A percentile compares a stretch with the other conserved stretches of the same genome.
Conservation (phyloP, 2,797 vertebrate species). For the Paedocypris micromegethes region DNA sequence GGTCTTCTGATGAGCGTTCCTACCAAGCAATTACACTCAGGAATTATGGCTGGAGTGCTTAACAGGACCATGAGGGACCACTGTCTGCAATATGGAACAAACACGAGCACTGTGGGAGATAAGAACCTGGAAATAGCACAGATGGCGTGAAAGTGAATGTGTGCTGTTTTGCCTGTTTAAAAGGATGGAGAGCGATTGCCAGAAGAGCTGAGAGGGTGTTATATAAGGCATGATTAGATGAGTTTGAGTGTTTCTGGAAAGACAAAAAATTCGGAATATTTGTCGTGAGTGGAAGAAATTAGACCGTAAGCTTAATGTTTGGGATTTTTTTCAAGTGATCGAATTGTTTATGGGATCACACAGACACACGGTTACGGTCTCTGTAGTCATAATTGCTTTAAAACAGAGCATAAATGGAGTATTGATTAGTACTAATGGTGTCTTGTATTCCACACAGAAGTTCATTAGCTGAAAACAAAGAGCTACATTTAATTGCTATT, state of each 20-base stretch:
- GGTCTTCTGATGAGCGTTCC: constrained; percentile 28
- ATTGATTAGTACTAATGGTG: constrained; percentile 42
- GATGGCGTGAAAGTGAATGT: constrained; percentile 8
- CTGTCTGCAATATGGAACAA: constrained; percentile 36
- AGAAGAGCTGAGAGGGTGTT: constrained; percentile 14
- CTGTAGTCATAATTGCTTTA: constrained; percentile 2
- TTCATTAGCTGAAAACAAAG: constrained; percentile 30
- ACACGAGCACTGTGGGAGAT: constrained; percentile 30
- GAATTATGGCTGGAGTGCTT: constrained; percentile 31
- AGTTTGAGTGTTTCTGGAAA: neutral
- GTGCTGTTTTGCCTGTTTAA: neutral
- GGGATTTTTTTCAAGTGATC: too few species aligned
- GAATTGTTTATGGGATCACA: neutral
- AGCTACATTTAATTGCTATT: constrained; percentile 4
- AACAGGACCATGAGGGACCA: constrained; percentile 30
- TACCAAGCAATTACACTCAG: constrained; percentile 36
- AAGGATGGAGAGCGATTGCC: constrained; percentile 12
- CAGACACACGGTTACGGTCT: too few species aligned
- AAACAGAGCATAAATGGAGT: constrained; percentile 28
- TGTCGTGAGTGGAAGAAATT: too few species aligned
- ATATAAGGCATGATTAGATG: constrained; percentile 13
- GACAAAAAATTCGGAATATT: neutral
- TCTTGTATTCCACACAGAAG: constrained; percentile 25
- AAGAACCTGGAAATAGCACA: constrained; percentile 22
- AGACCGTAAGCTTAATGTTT: too few species aligned